Evolutionary conservation across 2,888 invertebrate species (phyloP).

Genomic region (Melanargia galathea): DNA sequence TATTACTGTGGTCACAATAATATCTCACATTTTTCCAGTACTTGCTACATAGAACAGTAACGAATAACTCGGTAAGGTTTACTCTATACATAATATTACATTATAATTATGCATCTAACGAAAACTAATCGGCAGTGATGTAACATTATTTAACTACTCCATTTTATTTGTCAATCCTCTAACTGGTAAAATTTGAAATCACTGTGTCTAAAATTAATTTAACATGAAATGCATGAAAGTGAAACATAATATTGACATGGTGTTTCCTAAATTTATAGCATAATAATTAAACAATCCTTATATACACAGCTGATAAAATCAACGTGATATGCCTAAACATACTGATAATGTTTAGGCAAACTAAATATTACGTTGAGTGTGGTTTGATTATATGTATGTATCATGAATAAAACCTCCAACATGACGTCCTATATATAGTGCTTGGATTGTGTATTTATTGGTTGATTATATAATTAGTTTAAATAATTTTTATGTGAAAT

Average conservation of each 20-base stretch:
- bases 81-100: no score
- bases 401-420: background rate
- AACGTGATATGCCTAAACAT: no score
- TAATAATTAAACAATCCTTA: background rate
- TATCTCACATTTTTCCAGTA: no score
- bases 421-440: background rate
- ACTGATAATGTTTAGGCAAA: constrained; percentile 4
- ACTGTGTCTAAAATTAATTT: background rate
- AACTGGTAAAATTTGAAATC: constrained; percentile 35
- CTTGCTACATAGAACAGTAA: no score
- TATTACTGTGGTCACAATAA: no score
- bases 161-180: no score
- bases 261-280: background rate
- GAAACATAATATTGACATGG: background rate
- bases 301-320: background rate
- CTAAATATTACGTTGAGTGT: constrained; percentile 7
- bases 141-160: no score
- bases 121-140: no score
- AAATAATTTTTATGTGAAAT: background rate
- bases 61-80: no score
- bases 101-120: no score
- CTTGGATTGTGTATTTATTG: background rate
- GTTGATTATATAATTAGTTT: background rate
- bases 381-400: constrained; percentile 9
- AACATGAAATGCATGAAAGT: background rate